Conservation (phyloP, 1,140 invertebrate genomes). For the Asobara japonica region DNA sequence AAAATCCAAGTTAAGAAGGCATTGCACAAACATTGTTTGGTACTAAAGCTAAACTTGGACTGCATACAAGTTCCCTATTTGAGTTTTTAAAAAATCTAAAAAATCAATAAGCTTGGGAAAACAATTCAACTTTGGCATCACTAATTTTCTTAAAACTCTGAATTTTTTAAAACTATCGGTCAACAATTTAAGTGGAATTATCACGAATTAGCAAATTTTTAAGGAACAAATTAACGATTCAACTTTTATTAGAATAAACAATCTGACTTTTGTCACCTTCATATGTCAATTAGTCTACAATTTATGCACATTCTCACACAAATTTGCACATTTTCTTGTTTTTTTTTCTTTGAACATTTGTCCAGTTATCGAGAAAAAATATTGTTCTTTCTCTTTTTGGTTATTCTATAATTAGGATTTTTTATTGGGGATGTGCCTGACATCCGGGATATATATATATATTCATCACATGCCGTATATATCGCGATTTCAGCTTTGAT, state of each 20-base stretch:
- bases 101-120: background rate
- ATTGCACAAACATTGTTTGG: too few species aligned
- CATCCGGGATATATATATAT: slow-evolving; percentile 16
- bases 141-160: background rate
- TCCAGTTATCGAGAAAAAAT: background rate
- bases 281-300: background rate
- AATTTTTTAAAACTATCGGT: background rate
- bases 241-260: background rate
- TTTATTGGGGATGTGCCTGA: slow-evolving; percentile 25
- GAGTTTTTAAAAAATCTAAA: background rate
- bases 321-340: background rate
- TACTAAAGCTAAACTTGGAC: too few species aligned
- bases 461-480: background rate
- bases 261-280: background rate
- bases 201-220: background rate
- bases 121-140: background rate
- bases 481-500: background rate
- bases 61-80: too few species aligned
- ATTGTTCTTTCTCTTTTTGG: background rate
- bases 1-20: too few species aligned
- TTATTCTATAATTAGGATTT: slow-evolving; percentile 8
- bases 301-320: slow-evolving; percentile 1
- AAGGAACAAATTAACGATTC: background rate
- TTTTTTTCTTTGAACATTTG: background rate
- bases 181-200: background rate